Base-by-base conservation (phyloP, 2,113 vertebrate genomes). In the Haliaeetus leucogaster region DNA sequence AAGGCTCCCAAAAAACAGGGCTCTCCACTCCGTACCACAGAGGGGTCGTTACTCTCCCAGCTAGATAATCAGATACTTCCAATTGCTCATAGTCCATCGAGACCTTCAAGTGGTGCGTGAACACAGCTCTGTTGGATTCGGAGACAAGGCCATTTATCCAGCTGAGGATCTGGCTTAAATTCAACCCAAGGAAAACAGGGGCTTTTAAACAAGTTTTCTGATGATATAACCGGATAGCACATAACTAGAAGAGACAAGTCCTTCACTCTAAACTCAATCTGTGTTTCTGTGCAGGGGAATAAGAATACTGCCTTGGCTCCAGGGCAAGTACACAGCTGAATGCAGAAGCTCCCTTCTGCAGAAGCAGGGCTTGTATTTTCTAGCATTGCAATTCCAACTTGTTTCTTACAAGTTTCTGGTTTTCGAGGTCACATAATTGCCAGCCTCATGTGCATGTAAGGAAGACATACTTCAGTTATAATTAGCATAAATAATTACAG, bases 401-500 rank as follows among this genome's bases (percentile, higher is more conserved):
- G 12, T 66, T 78, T 90, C 29, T 90, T 71, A 84, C 26, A 90
- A 42, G 16, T 47, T 90, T 83, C 79, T 90, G 30, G 7, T 2
- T 45, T 81, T 78, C 34, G 61, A 95, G 65, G 45, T 94, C 55
- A 92, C 38, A 53, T 74, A 84, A 94, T 92, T 67, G 13, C 82
- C 50, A 89, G 34, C 3, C 27, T 76, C 8, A 7, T 36, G 5
- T 15, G 38, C 5, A 0, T 27, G 23, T 52, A 65, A 78, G 13
- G 16, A 16, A 92, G 26, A 74, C 27, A 45, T 59, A 52, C 30
- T 84, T 87, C 14, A 47, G 15, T 74, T 89, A 53, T 58, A 95
- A 92, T 92, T 91, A 86, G 40, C 23, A 29, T 47, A 92, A 96
- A 82, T 78, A 80, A 93, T 82, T 91, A 68, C 19, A 68, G 29